Evolutionary conservation across 2,113 vertebrate species (phyloP).

Genomic region (Gyps fulvus): DNA sequence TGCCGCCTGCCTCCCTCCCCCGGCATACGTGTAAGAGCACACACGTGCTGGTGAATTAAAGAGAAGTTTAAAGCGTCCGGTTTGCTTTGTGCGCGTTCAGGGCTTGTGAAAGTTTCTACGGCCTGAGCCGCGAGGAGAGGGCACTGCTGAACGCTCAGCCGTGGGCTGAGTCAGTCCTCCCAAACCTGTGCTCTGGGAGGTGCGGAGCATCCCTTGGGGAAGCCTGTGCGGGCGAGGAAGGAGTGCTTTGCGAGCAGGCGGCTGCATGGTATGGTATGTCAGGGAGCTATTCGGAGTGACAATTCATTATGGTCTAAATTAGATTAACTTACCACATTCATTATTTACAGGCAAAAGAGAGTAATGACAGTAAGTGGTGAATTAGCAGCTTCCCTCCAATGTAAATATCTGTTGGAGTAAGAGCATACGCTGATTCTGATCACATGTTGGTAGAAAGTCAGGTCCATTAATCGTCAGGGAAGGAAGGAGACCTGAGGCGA

Average conservation of each 20-base stretch:
- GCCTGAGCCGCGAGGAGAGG: background rate
- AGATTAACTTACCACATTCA: background rate
- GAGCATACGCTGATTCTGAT: background rate
- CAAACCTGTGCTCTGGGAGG: background rate
- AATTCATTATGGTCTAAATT: constrained; percentile 7
- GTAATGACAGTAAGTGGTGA: background rate
- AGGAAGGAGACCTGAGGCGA: background rate
- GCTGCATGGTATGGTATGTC: background rate
- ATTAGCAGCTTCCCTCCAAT: background rate
- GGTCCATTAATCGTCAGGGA: background rate
- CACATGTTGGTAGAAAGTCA: background rate
- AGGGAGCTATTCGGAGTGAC: background rate
- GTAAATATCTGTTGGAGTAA: background rate
- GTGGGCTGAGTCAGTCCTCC: background rate
- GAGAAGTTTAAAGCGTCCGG: background rate
- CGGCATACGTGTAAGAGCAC: background rate
- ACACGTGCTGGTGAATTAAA: background rate
- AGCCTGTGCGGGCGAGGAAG: background rate
- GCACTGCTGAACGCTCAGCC: background rate
- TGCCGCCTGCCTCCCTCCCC: background rate
- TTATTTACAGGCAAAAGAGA: background rate
- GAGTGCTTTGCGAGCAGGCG: background rate
- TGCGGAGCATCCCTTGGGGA: background rate
- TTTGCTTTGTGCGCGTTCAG: background rate
- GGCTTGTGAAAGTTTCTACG: background rate